phyloP scores from a whole-genome alignment of 1,140 invertebrate species.

The Octopus sinensis region DNA sequence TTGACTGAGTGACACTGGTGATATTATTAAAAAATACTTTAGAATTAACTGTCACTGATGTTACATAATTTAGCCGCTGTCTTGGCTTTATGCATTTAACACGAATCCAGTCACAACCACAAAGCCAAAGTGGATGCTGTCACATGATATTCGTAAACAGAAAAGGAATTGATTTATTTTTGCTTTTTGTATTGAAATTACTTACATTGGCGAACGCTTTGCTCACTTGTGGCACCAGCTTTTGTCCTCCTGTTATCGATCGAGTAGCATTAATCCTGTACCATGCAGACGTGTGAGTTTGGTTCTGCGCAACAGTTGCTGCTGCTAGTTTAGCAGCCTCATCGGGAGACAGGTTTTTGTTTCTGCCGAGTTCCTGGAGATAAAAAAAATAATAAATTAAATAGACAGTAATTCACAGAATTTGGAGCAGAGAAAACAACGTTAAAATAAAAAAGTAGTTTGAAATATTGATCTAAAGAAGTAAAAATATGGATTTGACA shows the following conservation, averaged over 20 bases:
- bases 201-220: constrained; percentile 44
- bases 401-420: too few relatives aligned
- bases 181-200: not conserved
- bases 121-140: not conserved
- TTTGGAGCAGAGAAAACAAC: too few relatives aligned
- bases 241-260: constrained; percentile 60
- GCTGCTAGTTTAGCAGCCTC: constrained; percentile 66
- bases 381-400: not conserved
- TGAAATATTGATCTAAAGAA: too few relatives aligned
- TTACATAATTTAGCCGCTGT: too few relatives aligned
- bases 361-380: constrained; percentile 61
- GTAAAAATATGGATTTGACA: too few relatives aligned
- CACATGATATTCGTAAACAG: not conserved
- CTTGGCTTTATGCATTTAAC: too few relatives aligned
- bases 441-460: too few relatives aligned
- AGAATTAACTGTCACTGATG: too few relatives aligned
- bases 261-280: constrained; percentile 67
- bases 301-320: constrained; percentile 61
- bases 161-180: not conserved
- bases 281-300: constrained; percentile 63
- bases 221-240: constrained; percentile 42
- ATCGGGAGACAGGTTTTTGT: constrained; percentile 63
- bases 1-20: too few relatives aligned
- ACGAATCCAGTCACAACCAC: too few relatives aligned
- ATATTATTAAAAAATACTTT: too few relatives aligned